phyloP scores from a whole-genome alignment of 2,888 invertebrate genomes.

The Resseliella maxima region DNA sequence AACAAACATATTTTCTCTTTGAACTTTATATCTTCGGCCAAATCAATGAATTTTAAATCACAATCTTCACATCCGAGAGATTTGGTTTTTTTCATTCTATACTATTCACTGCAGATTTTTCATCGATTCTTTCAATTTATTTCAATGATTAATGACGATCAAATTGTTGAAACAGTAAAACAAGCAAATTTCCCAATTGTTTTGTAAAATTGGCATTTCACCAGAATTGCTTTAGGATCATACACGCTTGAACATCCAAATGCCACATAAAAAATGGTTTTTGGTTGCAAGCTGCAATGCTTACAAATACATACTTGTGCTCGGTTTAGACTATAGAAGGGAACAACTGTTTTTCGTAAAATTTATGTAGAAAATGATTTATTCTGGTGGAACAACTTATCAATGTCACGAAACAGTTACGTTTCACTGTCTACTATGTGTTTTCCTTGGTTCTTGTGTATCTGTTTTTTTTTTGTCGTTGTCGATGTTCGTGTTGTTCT shows the following conservation, averaged over 20 bases:
- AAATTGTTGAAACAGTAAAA: conserved; percentile 49
- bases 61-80: no score
- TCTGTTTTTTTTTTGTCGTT: neutral
- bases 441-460: neutral
- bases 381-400: conserved; percentile 53
- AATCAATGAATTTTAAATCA: neutral
- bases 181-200: conserved; percentile 26
- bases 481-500: no score
- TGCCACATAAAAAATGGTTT: conserved; percentile 5
- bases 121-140: neutral
- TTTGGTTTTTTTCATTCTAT: neutral
- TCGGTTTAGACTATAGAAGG: neutral
- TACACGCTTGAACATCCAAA: no score
- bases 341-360: neutral
- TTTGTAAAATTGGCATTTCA: conserved; percentile 31
- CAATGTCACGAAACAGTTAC: conserved; percentile 30
- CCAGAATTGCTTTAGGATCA: conserved; percentile 6
- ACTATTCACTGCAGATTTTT: neutral
- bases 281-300: neutral
- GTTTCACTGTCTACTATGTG: conserved; percentile 1
- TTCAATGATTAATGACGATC: conserved; percentile 49
- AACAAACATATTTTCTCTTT: no score
- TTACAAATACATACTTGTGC: neutral
- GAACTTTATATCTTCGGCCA: neutral
- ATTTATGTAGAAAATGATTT: conserved; percentile 49